A percentile compares a stretch with the other conserved stretches of the same genome.
phyloP scores from a whole-genome alignment of 2,113 vertebrate genomes.

The Sclerurus mexicanus region DNA sequence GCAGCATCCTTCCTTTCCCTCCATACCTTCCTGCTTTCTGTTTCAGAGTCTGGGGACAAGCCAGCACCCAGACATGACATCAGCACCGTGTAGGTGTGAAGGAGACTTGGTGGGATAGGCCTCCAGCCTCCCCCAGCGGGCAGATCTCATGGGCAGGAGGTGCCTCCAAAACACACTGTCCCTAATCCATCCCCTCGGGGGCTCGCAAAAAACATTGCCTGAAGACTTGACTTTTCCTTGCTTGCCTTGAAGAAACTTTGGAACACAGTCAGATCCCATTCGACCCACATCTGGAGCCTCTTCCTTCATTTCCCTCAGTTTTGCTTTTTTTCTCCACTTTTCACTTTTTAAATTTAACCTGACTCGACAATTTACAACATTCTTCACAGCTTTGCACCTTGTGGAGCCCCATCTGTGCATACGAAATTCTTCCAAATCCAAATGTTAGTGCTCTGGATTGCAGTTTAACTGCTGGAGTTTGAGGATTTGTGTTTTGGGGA shows the following conservation, averaged over 20 bases:
- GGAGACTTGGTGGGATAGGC: neutral
- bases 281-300: neutral
- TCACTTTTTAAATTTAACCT: constrained; percentile 39
- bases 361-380: constrained; percentile 33
- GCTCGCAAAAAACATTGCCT: neutral
- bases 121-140: neutral
- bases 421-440: constrained; percentile 31
- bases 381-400: constrained; percentile 55
- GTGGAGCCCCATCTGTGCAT: constrained; percentile 42
- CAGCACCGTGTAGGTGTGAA: fast-evolving
- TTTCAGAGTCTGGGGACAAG: neutral
- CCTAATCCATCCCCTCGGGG: neutral
- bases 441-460: neutral
- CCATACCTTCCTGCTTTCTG: neutral
- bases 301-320: neutral
- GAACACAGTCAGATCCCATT: neutral
- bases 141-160: neutral
- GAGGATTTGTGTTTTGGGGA: neutral
- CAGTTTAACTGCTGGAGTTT: neutral
- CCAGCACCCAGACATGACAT: neutral
- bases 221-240: neutral
- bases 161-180: neutral
- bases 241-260: neutral
- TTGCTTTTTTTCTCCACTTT: neutral
- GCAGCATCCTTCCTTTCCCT: neutral